Evolutionary conservation across 92 coral and sea anemone species (phyloP), one percentile per base, ranked within the genome.

Genomic region (Galaxea fascicularis): DNA sequence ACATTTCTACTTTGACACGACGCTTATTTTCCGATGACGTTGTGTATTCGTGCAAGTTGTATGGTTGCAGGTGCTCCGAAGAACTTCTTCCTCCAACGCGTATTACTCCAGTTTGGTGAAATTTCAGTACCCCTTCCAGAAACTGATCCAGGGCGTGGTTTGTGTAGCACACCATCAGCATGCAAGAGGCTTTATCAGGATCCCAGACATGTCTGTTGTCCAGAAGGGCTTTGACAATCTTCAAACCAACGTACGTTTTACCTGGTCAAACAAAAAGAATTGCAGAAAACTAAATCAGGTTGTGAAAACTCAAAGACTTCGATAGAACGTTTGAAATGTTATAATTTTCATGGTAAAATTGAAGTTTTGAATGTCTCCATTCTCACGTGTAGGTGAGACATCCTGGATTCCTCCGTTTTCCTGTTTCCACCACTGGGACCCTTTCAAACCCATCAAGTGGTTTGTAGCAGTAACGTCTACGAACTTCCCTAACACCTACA

Each of bases 61-160:
- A 84, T 47, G 75, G 77, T 83, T 93, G 84, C 8, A 95, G 88
- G 12, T 30, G 54, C 59, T 93, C 97, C 21, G 96, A 93, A 80
- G 86, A 75, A 75, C 98, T 93, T 52, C 95, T 83, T n/a, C 97
- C 95, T 18, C 98, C 98, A 73, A 95, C 97, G 12, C 98, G 90
- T 27, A 95, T 89, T 28, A 95, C 73, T 21, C 97, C 98, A 10
- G 86, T 84, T n/a, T 69, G 76, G 10, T 88, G 90, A 65, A 95
- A 95, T 20, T 73, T 76, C 64, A 91, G 90, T 52, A 95, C 93
- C 1, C 98, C 98, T 66, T 95, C 98, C 11, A 95, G 90, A 76
- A 95, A 95, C 80, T 95, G 98, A 65, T 95, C 98, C 73, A 95
- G 87, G 53, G 98, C 98, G 60, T 95, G 97, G 89, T 93, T 95